A percentile compares a stretch with the other conserved stretches of the same genome.
Conservation (phyloP, 2,888 invertebrate species). For the Sesia bembeciformis region DNA sequence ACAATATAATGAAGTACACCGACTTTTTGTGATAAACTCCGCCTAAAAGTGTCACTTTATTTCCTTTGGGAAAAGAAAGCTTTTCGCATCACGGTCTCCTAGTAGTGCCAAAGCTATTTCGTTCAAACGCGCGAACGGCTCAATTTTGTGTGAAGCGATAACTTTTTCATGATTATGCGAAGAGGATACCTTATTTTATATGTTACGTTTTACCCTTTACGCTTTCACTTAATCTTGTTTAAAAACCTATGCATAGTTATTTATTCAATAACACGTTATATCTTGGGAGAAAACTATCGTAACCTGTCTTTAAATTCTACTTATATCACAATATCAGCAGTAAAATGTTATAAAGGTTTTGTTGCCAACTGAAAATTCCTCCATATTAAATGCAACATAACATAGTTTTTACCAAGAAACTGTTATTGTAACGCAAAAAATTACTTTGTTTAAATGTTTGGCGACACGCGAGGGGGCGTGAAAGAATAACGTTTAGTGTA, state of each 20-base stretch:
- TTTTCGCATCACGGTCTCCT: conserved; percentile 9
- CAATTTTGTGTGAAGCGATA: conserved; percentile 43
- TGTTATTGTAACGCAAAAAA: background rate
- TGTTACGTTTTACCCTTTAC: conserved; percentile 13
- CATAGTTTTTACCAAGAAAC: background rate
- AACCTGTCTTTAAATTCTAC: too few relatives aligned
- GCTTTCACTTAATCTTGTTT: too few relatives aligned
- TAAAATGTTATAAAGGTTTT: background rate
- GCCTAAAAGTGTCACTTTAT: conserved; percentile 19
- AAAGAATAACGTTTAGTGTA: conserved; percentile 13
- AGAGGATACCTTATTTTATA: conserved; percentile 33
- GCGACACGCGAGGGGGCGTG: conserved; percentile 33
- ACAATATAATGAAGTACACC: background rate
- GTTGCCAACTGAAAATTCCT: background rate
- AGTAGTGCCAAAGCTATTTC: conserved; percentile 37
- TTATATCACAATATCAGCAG: too few relatives aligned
- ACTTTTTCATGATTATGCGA: conserved; percentile 50
- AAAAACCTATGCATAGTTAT: too few relatives aligned
- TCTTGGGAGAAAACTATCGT: too few relatives aligned
- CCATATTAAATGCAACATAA: background rate
- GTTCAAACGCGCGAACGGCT: conserved; percentile 27
- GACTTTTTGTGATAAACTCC: conserved; percentile 8
- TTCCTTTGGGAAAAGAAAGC: conserved; percentile 17
- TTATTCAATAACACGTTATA: too few relatives aligned
- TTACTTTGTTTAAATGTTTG: conserved; percentile 16